Percentiles rank a stretch among this genome's conserved stretches.
Conservation (phyloP, 2,888 invertebrate genomes). For the Tuberolachnus salignus region DNA sequence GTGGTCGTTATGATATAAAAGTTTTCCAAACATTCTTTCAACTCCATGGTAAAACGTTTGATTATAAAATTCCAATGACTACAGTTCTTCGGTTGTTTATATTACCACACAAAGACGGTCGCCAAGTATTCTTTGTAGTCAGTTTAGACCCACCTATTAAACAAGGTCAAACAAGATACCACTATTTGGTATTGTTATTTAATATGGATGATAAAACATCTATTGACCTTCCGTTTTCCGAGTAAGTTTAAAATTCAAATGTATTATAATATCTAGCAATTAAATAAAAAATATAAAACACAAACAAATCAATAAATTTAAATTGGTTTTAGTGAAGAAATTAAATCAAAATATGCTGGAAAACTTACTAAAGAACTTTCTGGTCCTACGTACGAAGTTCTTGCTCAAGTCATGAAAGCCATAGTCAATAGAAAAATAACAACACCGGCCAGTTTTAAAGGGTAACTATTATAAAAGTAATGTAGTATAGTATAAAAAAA, state of each 20-base stretch:
- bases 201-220: conserved; percentile 90
- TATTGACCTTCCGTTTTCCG: conserved; percentile 87
- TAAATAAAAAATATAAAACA: background rate
- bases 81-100: conserved; percentile 93
- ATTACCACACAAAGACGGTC: conserved; percentile 94
- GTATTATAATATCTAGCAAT: background rate
- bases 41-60: conserved; percentile 97
- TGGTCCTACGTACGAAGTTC: conserved; percentile 93
- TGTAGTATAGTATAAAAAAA: background rate
- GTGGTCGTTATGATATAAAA: conserved; percentile 96
- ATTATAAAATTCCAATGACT: conserved; percentile 98
- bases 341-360: conserved; percentile 91
- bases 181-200: conserved; percentile 92
- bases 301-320: background rate
- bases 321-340: conserved; percentile 73
- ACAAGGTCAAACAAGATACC: conserved; percentile 98
- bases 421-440: conserved; percentile 93
- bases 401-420: conserved; percentile 95
- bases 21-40: conserved; percentile 90
- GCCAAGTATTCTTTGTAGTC: conserved; percentile 98
- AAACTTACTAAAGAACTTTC: conserved; percentile 87
- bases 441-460: conserved; percentile 89
- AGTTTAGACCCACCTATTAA: conserved; percentile 98
- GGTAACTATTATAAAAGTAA: conserved; percentile 67
- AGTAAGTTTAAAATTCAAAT: conserved; percentile 68